Base-by-base conservation (phyloP, 2,113 vertebrate species). In the Hyaena hyaena region DNA sequence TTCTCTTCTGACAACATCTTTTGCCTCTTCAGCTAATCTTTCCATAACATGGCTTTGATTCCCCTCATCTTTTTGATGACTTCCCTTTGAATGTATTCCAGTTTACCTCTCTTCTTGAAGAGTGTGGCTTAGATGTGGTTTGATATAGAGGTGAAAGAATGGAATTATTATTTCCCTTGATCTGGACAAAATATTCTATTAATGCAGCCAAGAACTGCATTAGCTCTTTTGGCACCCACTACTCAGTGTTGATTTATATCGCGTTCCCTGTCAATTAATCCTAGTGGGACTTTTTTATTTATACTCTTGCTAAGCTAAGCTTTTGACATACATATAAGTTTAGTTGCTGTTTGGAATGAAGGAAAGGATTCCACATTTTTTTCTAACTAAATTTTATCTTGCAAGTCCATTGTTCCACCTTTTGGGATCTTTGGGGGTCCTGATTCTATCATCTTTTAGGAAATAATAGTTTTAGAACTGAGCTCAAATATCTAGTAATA, bases 191-290 rank as follows among this genome's bases (percentile, higher is more conserved):
- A 82, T 96, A 96, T 90, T 97, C 69, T 95, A 35, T 94, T 90
- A 96, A 96, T 92, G 53, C 45, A 93, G 97, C 97, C 98, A 98
- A 98, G 76, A 97, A 97, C 88, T 97, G 39, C 97, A 97, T 98
- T 98, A 98, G 88, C 76, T 90, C 5, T 87, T 96, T 96, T 96
- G 97, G 97, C 97, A 97, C 79, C 80, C 53, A 77, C 45, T 90
- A 16, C 85, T 98, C 65, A 63, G 16, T 96, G 53, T 53, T 97
- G 97, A 97, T 97, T 97, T 97, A 97, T 95, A 93, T 89, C 68
- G 94, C 90, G 65, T 21, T 95, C 74, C 33, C 65, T 96, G 94
- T 98, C 97, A 95, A 66, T 96, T 93, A 97, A 93, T 96, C 66
- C 45, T 97, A 24, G 4, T 39, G n/a, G 61, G 69, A 76, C n/a